Base-by-base conservation (phyloP, 1,140 invertebrate genomes). In the Helicorthomorpha holstii region DNA sequence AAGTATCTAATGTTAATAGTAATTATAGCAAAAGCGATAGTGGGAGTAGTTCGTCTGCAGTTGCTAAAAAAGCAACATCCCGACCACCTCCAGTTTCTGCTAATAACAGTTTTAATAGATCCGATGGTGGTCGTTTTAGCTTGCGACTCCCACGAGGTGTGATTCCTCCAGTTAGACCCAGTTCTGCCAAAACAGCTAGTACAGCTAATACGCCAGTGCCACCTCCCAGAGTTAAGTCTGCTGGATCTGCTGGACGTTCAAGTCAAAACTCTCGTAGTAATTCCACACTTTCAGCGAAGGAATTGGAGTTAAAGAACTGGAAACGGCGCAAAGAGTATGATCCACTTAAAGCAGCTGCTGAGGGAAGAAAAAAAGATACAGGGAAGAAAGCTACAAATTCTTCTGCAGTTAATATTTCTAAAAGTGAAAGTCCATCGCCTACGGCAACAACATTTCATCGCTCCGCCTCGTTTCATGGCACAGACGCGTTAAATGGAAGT, bases 261-360 rank as follows among this genome's bases (percentile, higher is more conserved):
- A 42, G 1, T 22, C 46, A 51, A 2, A 51, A 56, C 0, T 16
- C 29, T 34, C 64, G 76, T 26, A 78, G 77, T 57, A 79, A 79
- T 60, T 79, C 78, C 24, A 77, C 75, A 4, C 61, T 79, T 14
- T 76, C 75, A 2, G 73, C 75, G 12, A 75, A 77, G 57, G 84
- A 86, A 65, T 78, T 83, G 43, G 88, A 91, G 63, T 80, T 89
- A 69, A 84, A 86, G 63, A 90, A 90, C 70, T 92, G 87, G 87
- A 88, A 89, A 62, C 71, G 87, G 52, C 71, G 88, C 53, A 89
- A 89, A 61, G 88, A 80, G 58, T 93, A 91, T 66, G 86, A 91
- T 70, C 87, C 87, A 2, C 78, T 89, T 73, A 88, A 86, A 57
- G 68, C 71, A 14, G 85, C 85, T 2, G 84, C 84, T 7, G 80